phyloP scores from a whole-genome alignment of 2,888 invertebrate genomes.

The Unio delphinus region DNA sequence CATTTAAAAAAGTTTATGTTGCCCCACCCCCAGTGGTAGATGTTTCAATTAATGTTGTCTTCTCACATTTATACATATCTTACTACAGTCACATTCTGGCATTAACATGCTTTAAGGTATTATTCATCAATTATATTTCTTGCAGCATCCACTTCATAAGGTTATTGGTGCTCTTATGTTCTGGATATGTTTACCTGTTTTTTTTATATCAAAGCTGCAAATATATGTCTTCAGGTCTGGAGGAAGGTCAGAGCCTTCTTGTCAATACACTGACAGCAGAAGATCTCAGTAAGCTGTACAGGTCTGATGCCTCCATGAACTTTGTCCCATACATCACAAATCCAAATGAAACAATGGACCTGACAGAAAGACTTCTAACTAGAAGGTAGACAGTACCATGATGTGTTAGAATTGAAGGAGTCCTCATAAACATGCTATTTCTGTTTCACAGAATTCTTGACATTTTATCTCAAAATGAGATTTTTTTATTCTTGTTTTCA shows the following conservation, averaged over 20 bases:
- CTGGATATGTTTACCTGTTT: background rate
- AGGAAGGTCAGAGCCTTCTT: slow-evolving; percentile 36
- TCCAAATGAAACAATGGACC: slow-evolving; percentile 32
- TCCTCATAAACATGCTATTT: background rate
- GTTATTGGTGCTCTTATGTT: no score
- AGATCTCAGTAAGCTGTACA: slow-evolving; percentile 31
- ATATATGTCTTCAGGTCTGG: slow-evolving; percentile 28
- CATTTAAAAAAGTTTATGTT: no score
- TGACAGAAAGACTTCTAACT: slow-evolving; percentile 36
- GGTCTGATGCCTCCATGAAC: slow-evolving; percentile 42
- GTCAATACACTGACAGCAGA: slow-evolving; percentile 24
- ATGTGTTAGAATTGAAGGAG: background rate
- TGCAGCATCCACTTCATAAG: no score
- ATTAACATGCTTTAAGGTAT: no score
- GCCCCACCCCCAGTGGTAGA: no score
- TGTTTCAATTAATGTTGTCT: no score
- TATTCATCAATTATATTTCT: no score
- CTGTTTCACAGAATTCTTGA: background rate
- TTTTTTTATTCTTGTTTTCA: no score
- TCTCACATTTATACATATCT: no score
- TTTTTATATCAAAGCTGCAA: background rate
- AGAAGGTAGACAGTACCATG: slow-evolving; percentile 25
- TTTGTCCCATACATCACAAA: slow-evolving; percentile 47
- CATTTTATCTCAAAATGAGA: no score
- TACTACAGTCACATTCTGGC: no score